Conservation (phyloP, 92 coral and sea anemone genomes). For the Meandrina meandrites region DNA sequence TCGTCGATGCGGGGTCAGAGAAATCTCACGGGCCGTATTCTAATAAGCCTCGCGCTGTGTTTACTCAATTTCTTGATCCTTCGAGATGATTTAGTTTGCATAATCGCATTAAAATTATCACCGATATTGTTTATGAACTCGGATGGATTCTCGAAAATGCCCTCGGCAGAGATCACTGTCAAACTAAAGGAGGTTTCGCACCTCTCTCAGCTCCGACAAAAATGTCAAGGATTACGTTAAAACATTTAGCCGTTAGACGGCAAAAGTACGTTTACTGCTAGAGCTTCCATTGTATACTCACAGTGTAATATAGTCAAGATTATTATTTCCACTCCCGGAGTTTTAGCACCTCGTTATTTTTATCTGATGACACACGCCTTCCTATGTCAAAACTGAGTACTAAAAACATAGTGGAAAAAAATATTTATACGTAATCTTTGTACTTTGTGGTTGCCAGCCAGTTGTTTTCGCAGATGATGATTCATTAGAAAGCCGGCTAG, state of each 20-base stretch:
- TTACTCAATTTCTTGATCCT: constrained; percentile 38
- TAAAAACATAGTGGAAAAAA: background rate
- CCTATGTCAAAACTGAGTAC: background rate
- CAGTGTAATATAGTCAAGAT: constrained; percentile 32
- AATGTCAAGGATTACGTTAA: background rate
- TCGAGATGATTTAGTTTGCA: constrained; percentile 41
- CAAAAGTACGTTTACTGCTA: background rate
- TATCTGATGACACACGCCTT: constrained; percentile 42
- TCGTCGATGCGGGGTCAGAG: constrained; percentile 11
- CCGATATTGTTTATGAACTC: constrained; percentile 43
- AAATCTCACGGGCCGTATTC: background rate
- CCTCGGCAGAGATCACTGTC: constrained; percentile 3
- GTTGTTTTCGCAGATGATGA: background rate
- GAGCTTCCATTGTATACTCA: constrained; percentile 32
- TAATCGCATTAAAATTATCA: constrained; percentile 60
- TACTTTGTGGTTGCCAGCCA: background rate
- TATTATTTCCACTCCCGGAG: constrained; percentile 44
- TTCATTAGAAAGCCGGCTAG: background rate
- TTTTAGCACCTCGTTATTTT: constrained; percentile 58
- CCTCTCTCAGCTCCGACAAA: background rate
- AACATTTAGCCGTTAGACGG: constrained; percentile 25
- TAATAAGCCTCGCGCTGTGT: constrained; percentile 39
- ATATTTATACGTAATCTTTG: constrained; percentile 23
- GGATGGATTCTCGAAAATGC: constrained; percentile 35
- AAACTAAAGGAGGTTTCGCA: constrained; percentile 2